Conservation (phyloP, 2,113 vertebrate species). For the Todiramphus chloris region DNA sequence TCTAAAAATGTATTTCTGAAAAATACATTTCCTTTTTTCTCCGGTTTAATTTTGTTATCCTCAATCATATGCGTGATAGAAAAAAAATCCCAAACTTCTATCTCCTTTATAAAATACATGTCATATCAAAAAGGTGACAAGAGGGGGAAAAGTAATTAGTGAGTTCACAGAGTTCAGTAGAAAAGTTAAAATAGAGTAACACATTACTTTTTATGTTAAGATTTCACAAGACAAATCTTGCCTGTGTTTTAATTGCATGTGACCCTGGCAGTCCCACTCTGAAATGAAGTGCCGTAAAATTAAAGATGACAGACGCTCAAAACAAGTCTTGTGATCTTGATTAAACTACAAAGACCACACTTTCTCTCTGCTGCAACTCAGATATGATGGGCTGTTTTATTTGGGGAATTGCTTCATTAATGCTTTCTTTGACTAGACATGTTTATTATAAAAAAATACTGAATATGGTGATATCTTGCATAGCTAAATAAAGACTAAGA, state of each 20-base stretch:
- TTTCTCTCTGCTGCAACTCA: slow-evolving; percentile 86
- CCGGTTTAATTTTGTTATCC: slow-evolving; percentile 83
- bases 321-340: slow-evolving; percentile 89
- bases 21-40: slow-evolving; percentile 76
- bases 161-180: slow-evolving; percentile 86
- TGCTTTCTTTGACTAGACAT: slow-evolving; percentile 92
- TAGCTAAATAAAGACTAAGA: slow-evolving; percentile 78
- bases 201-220: slow-evolving; percentile 89
- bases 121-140: slow-evolving; percentile 88
- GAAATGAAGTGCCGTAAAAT: slow-evolving; percentile 89
- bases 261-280: slow-evolving; percentile 85
- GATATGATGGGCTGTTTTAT: slow-evolving; percentile 89
- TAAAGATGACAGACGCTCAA: slow-evolving; percentile 88
- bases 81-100: slow-evolving; percentile 82
- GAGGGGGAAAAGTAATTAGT: slow-evolving; percentile 88
- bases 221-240: slow-evolving; percentile 88
- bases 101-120: slow-evolving; percentile 84
- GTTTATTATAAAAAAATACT: slow-evolving; percentile 90
- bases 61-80: slow-evolving; percentile 76
- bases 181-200: slow-evolving; percentile 89
- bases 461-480: slow-evolving; percentile 78
- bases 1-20: slow-evolving; percentile 80
- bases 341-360: slow-evolving; percentile 90
- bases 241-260: slow-evolving; percentile 91
- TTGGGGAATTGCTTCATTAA: slow-evolving; percentile 92